Evolutionary conservation across 2,797 vertebrate genomes (phyloP).

Genomic region (Ibycter americanus): DNA sequence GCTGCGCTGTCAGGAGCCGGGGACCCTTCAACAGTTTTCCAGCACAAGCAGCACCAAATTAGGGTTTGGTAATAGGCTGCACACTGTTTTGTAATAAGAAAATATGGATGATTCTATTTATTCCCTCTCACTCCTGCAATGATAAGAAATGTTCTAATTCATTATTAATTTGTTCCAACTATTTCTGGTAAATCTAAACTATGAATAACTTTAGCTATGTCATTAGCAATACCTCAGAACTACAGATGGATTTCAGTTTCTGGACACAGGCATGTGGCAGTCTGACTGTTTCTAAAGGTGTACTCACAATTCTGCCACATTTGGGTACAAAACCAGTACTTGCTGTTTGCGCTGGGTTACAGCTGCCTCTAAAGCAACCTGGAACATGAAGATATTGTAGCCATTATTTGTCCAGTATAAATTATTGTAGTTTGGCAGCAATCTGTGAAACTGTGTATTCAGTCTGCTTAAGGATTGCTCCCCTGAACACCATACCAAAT

Average conservation of each 20-base stretch:
- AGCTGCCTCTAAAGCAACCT: neutral
- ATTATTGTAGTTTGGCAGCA: neutral
- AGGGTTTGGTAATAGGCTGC: constrained; percentile 73
- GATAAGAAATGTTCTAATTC: constrained; percentile 75
- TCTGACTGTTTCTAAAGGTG: neutral
- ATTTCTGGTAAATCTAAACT: constrained; percentile 74
- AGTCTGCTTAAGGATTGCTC: neutral
- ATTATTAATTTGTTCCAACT: constrained; percentile 78
- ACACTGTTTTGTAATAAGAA: constrained; percentile 73
- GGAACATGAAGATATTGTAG: neutral
- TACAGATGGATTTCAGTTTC: constrained; percentile 40
- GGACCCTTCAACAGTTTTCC: constrained; percentile 24
- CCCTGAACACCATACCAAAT: neutral
- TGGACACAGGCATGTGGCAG: neutral
- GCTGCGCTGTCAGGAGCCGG: neutral
- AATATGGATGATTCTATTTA: constrained; percentile 73
- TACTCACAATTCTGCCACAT: constrained; percentile 14
- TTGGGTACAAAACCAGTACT: neutral
- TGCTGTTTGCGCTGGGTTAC: neutral
- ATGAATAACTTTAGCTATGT: constrained; percentile 73
- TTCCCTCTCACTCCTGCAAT: constrained; percentile 56
- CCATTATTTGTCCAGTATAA: neutral
- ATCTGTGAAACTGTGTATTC: neutral
- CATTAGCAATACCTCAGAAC: constrained; percentile 65
- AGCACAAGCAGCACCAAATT: constrained; percentile 61